Conservation (phyloP, 2,888 invertebrate genomes). For the Malachius bipustulatus region DNA sequence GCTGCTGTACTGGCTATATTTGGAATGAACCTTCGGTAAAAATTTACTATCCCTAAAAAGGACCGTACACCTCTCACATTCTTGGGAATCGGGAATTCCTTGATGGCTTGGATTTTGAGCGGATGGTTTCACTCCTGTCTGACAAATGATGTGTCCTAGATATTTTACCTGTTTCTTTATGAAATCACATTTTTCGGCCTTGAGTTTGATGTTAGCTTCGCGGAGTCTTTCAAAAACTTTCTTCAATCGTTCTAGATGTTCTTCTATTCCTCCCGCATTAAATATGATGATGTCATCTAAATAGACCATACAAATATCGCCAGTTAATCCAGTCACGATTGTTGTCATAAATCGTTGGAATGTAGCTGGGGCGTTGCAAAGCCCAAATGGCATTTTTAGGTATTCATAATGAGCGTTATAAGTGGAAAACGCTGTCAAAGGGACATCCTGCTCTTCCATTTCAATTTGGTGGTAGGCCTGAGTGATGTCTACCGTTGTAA, state of each 20-base stretch:
- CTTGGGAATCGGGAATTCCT: slow-evolving; percentile 8
- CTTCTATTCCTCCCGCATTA: slow-evolving; percentile 17
- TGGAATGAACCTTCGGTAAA: slow-evolving; percentile 15
- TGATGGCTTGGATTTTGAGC: slow-evolving; percentile 4
- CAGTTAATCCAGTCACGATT: too few relatives aligned
- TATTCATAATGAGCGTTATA: slow-evolving; percentile 16
- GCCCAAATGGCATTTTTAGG: too few relatives aligned
- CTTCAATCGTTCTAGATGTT: slow-evolving; percentile 12
- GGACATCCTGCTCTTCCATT: slow-evolving; percentile 13
- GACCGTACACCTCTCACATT: too few relatives aligned
- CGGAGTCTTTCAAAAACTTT: slow-evolving; percentile 11
- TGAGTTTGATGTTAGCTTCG: too few relatives aligned
- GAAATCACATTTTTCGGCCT: slow-evolving; percentile 15
- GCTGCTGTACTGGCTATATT: slow-evolving; percentile 10
- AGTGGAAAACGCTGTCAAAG: slow-evolving; percentile 16
- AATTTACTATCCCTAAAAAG: slow-evolving; percentile 15
- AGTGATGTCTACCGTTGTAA: slow-evolving; percentile 16
- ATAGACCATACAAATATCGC: too few relatives aligned
- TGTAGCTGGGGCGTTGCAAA: too few relatives aligned
- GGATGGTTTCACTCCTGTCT: slow-evolving; percentile 11
- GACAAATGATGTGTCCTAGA: slow-evolving; percentile 13
- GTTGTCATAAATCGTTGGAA: too few relatives aligned
- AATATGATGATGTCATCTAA: too few relatives aligned
- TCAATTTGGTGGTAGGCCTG: slow-evolving; percentile 18
- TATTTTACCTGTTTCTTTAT: slow-evolving; percentile 12